These are phyloP conservation scores for Typhlichthys subterraneus DNA, from an alignment of 2,797 vertebrate species.

Conservation along the genomic window DNA sequence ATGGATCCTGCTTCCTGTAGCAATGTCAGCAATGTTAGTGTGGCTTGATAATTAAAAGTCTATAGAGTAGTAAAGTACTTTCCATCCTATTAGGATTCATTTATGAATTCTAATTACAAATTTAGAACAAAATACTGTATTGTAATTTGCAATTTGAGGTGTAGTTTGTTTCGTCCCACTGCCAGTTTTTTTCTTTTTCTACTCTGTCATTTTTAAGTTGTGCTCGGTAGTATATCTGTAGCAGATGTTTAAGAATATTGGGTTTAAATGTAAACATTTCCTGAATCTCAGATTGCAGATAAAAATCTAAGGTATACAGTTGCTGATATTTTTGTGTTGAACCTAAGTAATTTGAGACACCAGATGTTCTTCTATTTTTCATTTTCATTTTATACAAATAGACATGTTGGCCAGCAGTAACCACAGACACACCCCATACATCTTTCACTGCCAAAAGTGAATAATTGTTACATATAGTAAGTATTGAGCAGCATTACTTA, in stretches of 20 bases:
- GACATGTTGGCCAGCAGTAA: not conserved
- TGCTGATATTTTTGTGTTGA: not conserved
- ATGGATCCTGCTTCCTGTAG: no score
- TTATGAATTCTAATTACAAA: no score
- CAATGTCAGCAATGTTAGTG: no score
- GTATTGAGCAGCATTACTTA: not conserved
- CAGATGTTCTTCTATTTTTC: no score
- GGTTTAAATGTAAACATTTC: not conserved
- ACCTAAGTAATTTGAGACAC: not conserved
- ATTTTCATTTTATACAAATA: not conserved
- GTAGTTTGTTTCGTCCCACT: not conserved
- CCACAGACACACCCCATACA: not conserved
- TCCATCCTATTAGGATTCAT: no score
- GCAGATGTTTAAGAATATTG: not conserved
- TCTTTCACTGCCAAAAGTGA: not conserved
- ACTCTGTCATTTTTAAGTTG: not conserved
- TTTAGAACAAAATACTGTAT: not conserved
- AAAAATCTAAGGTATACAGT: not conserved
- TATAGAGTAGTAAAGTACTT: no score
- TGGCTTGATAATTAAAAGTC: no score
- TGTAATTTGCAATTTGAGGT: not conserved
- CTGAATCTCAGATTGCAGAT: not conserved
- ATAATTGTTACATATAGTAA: not conserved
- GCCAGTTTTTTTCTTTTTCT: not conserved
- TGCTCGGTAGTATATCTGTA: not conserved